Evolutionary conservation across 1,140 invertebrate species (phyloP), one percentile per base, ranked within the genome.

Genomic region (Metaphire vulgaris): DNA sequence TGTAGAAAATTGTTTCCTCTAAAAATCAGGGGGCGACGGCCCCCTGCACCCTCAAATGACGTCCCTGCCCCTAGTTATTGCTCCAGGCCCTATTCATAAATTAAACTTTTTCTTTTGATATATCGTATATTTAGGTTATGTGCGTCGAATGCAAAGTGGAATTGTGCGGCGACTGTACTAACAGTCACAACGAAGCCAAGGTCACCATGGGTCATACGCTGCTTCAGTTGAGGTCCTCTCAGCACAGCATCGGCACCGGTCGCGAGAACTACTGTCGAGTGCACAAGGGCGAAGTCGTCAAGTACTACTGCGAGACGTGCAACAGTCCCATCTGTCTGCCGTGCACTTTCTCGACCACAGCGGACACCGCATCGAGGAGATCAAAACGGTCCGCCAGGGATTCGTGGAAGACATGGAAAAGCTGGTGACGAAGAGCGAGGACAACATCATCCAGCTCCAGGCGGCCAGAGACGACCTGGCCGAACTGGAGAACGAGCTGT

Each of bases 271-370:
- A 73, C 68, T 87, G 86, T 78, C 85, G 86, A 76, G 84, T 85
- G 69, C 86, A 87, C 77, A 79, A 81, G 33, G 85, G 86, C 21
- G 86, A 87, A 76, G 83, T 83, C 21, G 85, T 87, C 16, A 75
- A 86, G 34, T 87, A 86, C 80, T 87, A 85, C 79, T 87, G 86
- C 74, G 85, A 87, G 79, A 83, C 83, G n/a, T 87, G 86, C 75
- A 82, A 87, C 78, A 78, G 82, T 14, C 85, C 85, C 76, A 85
- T 87, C 69, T 87, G 86, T 80, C 83, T 87, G 29, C 81, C 71
- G 6, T 66, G 74, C 41, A 70, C 76, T 1, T 77, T 56, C 71
- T 77, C 31, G 76, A 77, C 29, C 76, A 77, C 65, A 56, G 68
- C 28, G 76, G 72, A 26, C 76, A 77, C 64, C n/a, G 33, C 67